A percentile compares a stretch with the other conserved stretches of the same genome.
Evolutionary conservation across 1,140 invertebrate species (phyloP).

Genomic region (Cherax quadricarinatus): DNA sequence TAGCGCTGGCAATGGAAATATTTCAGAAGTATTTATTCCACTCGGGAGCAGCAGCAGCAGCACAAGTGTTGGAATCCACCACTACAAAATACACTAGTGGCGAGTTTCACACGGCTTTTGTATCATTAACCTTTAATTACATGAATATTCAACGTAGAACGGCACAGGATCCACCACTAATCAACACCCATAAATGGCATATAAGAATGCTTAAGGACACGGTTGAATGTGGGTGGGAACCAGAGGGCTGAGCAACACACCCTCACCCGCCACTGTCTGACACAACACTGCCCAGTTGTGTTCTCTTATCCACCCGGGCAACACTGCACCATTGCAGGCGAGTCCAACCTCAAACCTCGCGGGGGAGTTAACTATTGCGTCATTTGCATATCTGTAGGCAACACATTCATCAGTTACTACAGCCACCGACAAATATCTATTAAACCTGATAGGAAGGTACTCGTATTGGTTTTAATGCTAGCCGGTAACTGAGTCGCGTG

Average conservation of each 20-base stretch:
- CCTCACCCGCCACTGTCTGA: not conserved
- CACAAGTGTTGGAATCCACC: not conserved
- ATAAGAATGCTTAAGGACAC: not conserved
- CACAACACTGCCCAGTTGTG: not conserved
- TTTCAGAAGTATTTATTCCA: not conserved
- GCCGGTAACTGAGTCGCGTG: not conserved
- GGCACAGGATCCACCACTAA: not conserved
- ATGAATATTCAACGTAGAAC: not conserved
- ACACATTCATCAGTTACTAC: not conserved
- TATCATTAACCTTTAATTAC: not conserved
- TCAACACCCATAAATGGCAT: not conserved
- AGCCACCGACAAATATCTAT: too few species aligned
- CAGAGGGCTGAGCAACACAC: not conserved
- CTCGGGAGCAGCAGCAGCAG: not conserved
- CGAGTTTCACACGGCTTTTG: not conserved
- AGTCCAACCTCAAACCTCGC: conserved; percentile 1
- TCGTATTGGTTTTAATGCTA: not conserved
- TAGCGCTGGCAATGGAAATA: not conserved
- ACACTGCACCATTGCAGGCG: not conserved
- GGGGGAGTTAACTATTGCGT: conserved; percentile 7
- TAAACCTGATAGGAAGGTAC: not conserved
- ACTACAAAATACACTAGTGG: not conserved
- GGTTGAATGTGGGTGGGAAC: not conserved
- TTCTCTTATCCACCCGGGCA: not conserved
- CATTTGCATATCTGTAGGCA: not conserved